phyloP scores from a whole-genome alignment of 2,113 vertebrate species.

The Centrocercus urophasianus region DNA sequence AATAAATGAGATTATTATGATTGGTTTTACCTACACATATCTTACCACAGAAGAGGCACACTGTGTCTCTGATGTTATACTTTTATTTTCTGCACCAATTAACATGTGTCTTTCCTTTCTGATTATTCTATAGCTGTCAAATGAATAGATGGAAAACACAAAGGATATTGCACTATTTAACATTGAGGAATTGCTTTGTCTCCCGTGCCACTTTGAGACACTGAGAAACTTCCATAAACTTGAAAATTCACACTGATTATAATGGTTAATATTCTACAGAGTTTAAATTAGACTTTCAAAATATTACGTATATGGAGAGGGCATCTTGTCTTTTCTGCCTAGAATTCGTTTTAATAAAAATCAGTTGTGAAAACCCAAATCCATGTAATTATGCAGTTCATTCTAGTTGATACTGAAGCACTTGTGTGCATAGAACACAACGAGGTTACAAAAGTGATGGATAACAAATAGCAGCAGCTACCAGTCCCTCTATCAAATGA shows the following conservation, averaged over 20 bases:
- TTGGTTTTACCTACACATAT: not conserved
- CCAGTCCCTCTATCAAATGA: not conserved
- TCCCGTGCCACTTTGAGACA: not conserved
- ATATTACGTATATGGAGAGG: fast-evolving
- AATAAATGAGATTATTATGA: not conserved
- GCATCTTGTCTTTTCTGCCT: not conserved
- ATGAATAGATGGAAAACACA: not conserved
- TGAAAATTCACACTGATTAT: not conserved
- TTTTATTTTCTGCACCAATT: not conserved
- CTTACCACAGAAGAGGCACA: not conserved
- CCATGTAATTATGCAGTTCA: not conserved
- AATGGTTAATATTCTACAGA: not conserved
- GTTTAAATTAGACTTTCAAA: not conserved
- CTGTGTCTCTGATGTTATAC: not conserved
- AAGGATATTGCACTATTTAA: not conserved
- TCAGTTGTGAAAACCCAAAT: not conserved
- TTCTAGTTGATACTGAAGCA: not conserved
- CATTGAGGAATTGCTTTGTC: not conserved
- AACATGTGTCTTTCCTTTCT: not conserved
- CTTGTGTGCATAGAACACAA: not conserved
- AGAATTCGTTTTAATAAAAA: not conserved
- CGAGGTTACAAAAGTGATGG: not conserved
- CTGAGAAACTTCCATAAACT: not conserved
- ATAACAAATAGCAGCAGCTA: not conserved
- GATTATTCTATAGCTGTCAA: not conserved